Evolutionary conservation across 2,797 vertebrate species (phyloP), one percentile per base, ranked within the genome.

Genomic region (Xiphorhynchus erythropygius): DNA sequence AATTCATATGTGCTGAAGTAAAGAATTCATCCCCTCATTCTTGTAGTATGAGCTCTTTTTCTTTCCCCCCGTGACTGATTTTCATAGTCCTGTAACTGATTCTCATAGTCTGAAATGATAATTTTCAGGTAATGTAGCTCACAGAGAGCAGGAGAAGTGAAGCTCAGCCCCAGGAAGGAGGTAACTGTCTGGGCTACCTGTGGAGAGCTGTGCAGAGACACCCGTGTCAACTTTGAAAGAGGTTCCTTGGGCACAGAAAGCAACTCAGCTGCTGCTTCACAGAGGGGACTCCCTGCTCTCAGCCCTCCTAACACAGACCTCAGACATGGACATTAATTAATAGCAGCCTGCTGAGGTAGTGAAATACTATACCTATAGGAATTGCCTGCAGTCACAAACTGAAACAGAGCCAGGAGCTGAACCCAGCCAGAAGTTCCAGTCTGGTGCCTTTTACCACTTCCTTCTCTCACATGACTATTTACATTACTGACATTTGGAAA

Each of bases 1-100:
- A 93, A 81, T 92, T 96, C 97, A 67, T 95, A 93, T 97, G 95
- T 94, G 73, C 70, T 91, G 35, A 76, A 94, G 91, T 89, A 96
- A 90, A 56, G 89, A 94, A 92, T 86, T 53, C 71, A 62, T 86
- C 49, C 41, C 44, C 49, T 95, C 92, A 91, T 93, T 96, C 90
- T 95, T 91, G 53, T 89, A 74, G 65, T 70, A 70, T 87, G 92
- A 97, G 79, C 70, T 95, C 87, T 96, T 93, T 89, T 87, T 90
- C 44, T 70, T 94, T 94, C 41, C 46, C 46, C 17, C 62, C 21
- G n/a, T 63, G 64, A 59, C 65, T 62, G 63, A 65, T 95, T 97
- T 97, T 97, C 84, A 82, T 75, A 95, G 90, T 76, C 30, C 46
- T 68, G 70, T 64, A 84, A 73, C n/a, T 73, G 57, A 79, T 79